Evolutionary conservation across 2,797 vertebrate species (phyloP).

Genomic region (Phoebastria nigripes): DNA sequence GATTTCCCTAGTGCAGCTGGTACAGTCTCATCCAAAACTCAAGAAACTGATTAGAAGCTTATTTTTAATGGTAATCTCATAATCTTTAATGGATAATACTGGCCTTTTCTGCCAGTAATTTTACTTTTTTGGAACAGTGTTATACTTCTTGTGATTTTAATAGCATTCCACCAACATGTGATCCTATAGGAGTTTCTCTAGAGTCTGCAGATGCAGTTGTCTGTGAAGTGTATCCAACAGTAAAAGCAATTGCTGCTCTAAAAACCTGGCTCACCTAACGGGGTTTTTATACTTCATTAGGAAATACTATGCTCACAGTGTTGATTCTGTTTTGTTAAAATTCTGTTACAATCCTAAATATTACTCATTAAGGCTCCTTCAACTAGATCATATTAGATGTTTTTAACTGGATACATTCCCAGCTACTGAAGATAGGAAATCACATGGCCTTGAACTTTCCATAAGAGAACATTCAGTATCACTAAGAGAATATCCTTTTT

Average conservation of each 20-base stretch:
- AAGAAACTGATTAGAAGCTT: constrained; percentile 34
- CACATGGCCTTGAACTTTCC: neutral
- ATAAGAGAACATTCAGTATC: neutral
- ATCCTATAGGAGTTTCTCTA: neutral
- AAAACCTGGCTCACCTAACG: neutral
- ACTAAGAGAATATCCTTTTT: neutral
- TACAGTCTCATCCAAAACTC: neutral
- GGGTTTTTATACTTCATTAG: neutral
- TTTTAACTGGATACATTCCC: neutral
- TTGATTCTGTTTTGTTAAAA: neutral
- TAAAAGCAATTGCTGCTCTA: neutral
- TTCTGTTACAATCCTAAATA: neutral
- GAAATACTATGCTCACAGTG: neutral
- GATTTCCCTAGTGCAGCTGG: neutral
- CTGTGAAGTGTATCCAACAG: neutral
- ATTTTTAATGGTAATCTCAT: constrained; percentile 23
- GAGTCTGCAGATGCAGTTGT: neutral
- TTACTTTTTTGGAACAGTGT: neutral
- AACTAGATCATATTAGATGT: neutral
- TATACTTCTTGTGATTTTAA: neutral
- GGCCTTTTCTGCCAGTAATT: neutral
- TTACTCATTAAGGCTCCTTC: neutral
- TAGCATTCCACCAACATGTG: neutral
- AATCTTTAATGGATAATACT: neutral
- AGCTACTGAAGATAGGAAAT: neutral